Conservation (phyloP, 2,113 vertebrate species). For the Chamaetylas fuelleborni region DNA sequence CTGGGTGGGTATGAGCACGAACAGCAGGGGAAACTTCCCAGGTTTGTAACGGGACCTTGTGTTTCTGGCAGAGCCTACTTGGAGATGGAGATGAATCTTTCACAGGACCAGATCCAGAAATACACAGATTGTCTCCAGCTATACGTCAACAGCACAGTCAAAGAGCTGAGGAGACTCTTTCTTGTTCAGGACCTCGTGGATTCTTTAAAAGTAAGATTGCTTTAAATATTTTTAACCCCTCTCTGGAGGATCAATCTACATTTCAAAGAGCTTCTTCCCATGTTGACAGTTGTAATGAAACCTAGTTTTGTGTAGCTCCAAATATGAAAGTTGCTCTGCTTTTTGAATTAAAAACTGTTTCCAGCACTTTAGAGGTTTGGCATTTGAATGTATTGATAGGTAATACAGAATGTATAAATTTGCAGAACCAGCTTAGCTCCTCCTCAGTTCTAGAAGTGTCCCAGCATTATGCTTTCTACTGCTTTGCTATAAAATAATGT, state of each 20-base stretch:
- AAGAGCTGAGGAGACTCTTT: conserved; percentile 94
- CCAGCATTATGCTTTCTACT: background rate
- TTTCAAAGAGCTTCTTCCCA: background rate
- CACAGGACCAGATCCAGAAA: conserved; percentile 97
- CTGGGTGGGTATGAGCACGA: fast-evolving
- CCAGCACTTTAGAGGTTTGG: background rate
- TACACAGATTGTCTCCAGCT: conserved; percentile 94
- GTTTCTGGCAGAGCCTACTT: conserved; percentile 85
- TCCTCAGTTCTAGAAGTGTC: background rate
- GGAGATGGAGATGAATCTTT: conserved; percentile 94
- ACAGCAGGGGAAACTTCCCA: background rate
- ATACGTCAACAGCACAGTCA: conserved; percentile 91
- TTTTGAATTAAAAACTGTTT: background rate
- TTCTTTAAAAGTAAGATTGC: conserved; percentile 89
- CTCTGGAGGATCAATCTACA: background rate
- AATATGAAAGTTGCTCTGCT: background rate
- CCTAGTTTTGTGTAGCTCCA: background rate
- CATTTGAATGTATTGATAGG: background rate
- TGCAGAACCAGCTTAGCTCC: background rate
- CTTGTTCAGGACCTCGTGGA: conserved; percentile 97
- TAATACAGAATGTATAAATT: background rate
- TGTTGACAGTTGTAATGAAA: background rate
- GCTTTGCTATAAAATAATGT: background rate
- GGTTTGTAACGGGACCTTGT: background rate
- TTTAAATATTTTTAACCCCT: background rate